Percentiles rank a stretch among this genome's conserved stretches.
phyloP scores from a whole-genome alignment of 2,797 vertebrate species.

The Bradypodion ventrale region DNA sequence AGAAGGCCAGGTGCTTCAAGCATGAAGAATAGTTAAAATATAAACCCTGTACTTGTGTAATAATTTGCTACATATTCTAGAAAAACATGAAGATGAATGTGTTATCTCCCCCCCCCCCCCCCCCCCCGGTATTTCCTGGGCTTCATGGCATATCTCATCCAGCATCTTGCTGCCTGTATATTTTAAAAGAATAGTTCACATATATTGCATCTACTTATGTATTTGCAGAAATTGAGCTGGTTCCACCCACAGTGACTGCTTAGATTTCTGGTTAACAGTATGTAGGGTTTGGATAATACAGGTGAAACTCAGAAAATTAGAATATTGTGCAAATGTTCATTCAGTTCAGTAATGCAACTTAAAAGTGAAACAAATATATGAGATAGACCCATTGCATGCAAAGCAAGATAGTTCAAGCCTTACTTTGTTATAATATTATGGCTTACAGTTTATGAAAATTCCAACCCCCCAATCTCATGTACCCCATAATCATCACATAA shows the following conservation, averaged over 20 bases:
- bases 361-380: too few species aligned
- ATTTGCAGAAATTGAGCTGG: not conserved
- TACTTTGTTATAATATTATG: too few species aligned
- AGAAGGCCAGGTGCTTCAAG: not conserved
- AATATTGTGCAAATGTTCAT: too few species aligned
- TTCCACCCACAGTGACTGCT: not conserved
- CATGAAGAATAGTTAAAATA: slow-evolving; percentile 4
- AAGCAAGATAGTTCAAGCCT: too few species aligned
- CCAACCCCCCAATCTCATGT: too few species aligned
- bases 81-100: not conserved
- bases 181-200: not conserved
- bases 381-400: too few species aligned
- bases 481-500: too few species aligned
- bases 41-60: not conserved
- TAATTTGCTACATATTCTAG: not conserved
- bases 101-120: not conserved
- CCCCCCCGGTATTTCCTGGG: not conserved
- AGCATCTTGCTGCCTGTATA: not conserved
- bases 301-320: too few species aligned
- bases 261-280: not conserved
- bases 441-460: too few species aligned
- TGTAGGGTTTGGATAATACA: too few species aligned
- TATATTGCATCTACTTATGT: not conserved
- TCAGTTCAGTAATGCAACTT: too few species aligned
- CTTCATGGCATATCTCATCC: not conserved